Conservation (phyloP, 2,797 vertebrate genomes). For the Myotis findleyi region DNA sequence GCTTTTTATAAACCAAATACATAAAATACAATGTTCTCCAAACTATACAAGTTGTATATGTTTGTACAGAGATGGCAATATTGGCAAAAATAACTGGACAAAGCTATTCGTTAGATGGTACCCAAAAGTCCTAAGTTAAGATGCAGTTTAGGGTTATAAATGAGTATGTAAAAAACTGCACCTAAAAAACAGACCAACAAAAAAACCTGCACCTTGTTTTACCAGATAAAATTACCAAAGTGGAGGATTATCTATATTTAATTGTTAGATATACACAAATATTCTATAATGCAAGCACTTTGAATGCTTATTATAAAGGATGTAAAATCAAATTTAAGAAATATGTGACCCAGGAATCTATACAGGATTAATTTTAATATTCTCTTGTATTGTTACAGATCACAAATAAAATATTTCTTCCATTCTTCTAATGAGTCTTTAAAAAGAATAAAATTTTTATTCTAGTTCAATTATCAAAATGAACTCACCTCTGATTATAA, state of each 20-base stretch:
- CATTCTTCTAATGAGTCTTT: not conserved
- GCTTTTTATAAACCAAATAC: conserved; percentile 37
- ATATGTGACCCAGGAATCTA: not conserved
- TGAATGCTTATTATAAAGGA: not conserved
- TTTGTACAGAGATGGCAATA: not conserved
- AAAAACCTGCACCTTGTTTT: not conserved
- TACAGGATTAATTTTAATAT: not conserved
- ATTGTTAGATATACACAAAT: not conserved
- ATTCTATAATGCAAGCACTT: not conserved
- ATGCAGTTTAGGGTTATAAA: not conserved
- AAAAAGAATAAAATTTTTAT: conserved; percentile 7
- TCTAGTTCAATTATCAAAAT: conserved; percentile 39
- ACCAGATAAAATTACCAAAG: not conserved
- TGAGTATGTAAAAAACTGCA: not conserved
- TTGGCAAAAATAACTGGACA: not conserved
- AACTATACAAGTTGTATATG: not conserved
- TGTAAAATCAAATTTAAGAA: not conserved
- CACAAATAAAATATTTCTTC: not conserved
- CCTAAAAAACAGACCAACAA: too few species aligned
- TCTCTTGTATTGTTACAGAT: not conserved
- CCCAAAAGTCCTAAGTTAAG: not conserved
- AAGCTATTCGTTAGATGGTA: not conserved
- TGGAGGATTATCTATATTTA: not conserved
- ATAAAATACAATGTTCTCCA: not conserved
- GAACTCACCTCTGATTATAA: not conserved